Evolutionary conservation across 2,113 vertebrate genomes (phyloP).

Genomic region (Porphyrio hochstetteri): DNA sequence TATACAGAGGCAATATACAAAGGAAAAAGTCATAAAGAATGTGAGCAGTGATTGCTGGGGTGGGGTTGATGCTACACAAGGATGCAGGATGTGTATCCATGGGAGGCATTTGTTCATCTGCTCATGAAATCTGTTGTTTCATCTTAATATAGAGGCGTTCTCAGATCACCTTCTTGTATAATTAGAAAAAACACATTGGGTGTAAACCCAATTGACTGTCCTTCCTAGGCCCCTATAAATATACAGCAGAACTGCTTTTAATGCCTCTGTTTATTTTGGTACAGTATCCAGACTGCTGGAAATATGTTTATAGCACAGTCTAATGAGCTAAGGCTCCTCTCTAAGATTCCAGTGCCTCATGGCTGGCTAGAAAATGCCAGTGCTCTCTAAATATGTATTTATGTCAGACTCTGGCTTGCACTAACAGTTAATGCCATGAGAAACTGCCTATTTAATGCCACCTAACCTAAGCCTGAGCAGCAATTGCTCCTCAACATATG

Average conservation of each 20-base stretch:
- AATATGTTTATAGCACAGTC: slow-evolving; percentile 30
- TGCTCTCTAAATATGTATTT: not conserved
- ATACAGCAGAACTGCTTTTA: slow-evolving; percentile 23
- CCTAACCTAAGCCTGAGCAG: not conserved
- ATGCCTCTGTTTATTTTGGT: slow-evolving; percentile 58
- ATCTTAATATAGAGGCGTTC: not conserved
- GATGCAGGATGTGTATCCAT: not conserved
- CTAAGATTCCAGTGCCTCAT: slow-evolving; percentile 26
- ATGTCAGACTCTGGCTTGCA: not conserved
- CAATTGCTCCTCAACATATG: not conserved
- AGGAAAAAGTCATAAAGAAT: not conserved
- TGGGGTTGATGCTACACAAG: not conserved
- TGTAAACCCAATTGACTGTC: not conserved
- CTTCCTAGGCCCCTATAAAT: slow-evolving; percentile 32
- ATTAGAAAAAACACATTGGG: not conserved
- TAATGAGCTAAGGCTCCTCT: slow-evolving; percentile 39
- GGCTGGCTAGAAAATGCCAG: not conserved
- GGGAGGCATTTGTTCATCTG: slow-evolving; percentile 15
- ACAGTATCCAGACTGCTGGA: slow-evolving; percentile 35
- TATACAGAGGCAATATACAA: not conserved
- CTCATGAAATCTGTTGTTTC: not conserved
- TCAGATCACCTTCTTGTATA: not conserved
- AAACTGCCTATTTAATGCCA: not conserved
- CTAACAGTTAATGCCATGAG: not conserved
- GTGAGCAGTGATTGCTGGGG: not conserved